Evolutionary conservation across 2,113 vertebrate genomes (phyloP), one percentile per base, ranked within the genome.

Genomic region (Petromus typicus): DNA sequence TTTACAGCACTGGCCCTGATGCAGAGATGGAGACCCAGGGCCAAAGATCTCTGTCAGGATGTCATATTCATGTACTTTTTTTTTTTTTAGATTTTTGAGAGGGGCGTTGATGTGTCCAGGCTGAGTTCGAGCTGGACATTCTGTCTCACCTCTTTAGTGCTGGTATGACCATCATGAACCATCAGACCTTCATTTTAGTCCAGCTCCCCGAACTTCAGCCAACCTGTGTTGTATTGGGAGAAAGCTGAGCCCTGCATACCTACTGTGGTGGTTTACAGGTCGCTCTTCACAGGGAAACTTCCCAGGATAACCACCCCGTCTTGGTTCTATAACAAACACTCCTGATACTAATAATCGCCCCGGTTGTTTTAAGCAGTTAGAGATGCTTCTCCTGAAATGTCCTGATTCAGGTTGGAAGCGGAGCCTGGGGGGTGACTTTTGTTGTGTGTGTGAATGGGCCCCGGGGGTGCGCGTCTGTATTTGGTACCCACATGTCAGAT

Each of bases 351-450:
- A 87, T 9, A 61, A 56, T 22, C 45, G 27, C 27, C 18, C 56
- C 0, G 43, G 40, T 86, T 43, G 48, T 89, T 3, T 23, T 27
- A 83, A 79, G 54, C 61, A 34, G 34, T 67, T 85, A 66, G 61
- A 79, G 59, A 22, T 95, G 54, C 9, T 25, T 94, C 57, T 75
- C 43, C n/a, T 83, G 17, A 86, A 83, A 34, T 63, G 94, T 79
- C 45, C 63, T 27, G 23, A 45, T 93, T 57, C 43, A 66, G 16
- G 23, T 61, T 61, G 57, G 54, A 84, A 40, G 48, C 82, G 67
- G 37, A 22, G 32, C 12, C 45, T 61, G 30, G 16, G 20, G 93
- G 16, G 51, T 66, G 40, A 43, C 23, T 85, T 89, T 57, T 67
- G 48, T 13, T 64, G n/a, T 43, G 11, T 37, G 30, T 14, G 10